Evolutionary conservation across 2,888 invertebrate genomes (phyloP).

Genomic region (Notocelia uddmanniana): DNA sequence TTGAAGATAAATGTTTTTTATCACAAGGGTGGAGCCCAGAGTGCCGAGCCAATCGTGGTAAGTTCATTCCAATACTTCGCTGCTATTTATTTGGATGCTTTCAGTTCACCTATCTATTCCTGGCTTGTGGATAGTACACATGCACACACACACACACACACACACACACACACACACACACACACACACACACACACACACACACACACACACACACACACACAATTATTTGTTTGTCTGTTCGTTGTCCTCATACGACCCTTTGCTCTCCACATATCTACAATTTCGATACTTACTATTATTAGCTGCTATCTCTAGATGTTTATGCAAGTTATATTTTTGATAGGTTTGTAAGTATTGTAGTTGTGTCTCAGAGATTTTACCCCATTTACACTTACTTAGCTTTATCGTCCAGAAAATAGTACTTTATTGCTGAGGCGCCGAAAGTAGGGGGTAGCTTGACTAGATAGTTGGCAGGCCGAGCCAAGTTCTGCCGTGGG

Average conservation of each 20-base stretch:
- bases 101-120: slow-evolving; percentile 50
- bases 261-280: slow-evolving; percentile 31
- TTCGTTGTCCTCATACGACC: slow-evolving; percentile 23
- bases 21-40: slow-evolving; percentile 91
- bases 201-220: slow-evolving; percentile 52
- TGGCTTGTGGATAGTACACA: slow-evolving; percentile 52
- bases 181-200: slow-evolving; percentile 51
- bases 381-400: slow-evolving; percentile 52
- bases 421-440: no score
- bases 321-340: slow-evolving; percentile 73
- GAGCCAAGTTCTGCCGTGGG: no score
- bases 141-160: slow-evolving; percentile 53
- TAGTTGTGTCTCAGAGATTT: slow-evolving; percentile 48
- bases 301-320: slow-evolving; percentile 84
- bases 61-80: slow-evolving; percentile 82
- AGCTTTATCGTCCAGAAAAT: slow-evolving; percentile 55
- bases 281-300: slow-evolving; percentile 50
- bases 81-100: slow-evolving; percentile 61
- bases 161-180: slow-evolving; percentile 52
- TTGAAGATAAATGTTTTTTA: slow-evolving; percentile 62
- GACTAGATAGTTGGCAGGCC: no score
- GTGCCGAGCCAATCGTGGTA: slow-evolving; percentile 98
- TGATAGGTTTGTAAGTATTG: slow-evolving; percentile 52
- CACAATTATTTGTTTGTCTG: slow-evolving; percentile 52
- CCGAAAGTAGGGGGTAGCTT: no score